Evolutionary conservation across 2,888 invertebrate species (phyloP).

Genomic region (Acleris emargana): DNA sequence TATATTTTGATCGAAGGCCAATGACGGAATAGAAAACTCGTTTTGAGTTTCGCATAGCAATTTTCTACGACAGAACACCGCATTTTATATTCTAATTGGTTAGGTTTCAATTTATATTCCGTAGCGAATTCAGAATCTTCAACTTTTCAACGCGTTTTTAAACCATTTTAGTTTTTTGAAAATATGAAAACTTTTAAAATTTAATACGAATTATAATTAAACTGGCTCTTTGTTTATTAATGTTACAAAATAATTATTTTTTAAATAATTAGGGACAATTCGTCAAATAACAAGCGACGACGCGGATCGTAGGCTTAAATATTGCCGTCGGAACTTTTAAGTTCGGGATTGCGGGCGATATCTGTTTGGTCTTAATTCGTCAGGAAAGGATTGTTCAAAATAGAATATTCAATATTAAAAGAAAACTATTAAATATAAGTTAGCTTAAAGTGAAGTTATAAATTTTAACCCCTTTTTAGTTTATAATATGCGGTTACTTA

Average conservation of each 20-base stretch:
- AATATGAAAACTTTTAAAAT: not conserved
- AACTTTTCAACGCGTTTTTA: not conserved
- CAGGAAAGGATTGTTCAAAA: not conserved
- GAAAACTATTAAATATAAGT: too few species aligned
- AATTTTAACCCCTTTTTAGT: too few species aligned
- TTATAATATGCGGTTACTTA: too few species aligned
- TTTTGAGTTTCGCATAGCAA: conserved; percentile 40
- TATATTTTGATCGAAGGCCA: conserved; percentile 81
- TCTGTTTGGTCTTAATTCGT: not conserved
- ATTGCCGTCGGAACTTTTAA: conserved; percentile 71
- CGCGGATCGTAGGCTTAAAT: conserved; percentile 78
- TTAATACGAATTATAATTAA: not conserved
- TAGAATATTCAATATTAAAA: too few species aligned
- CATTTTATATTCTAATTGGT: conserved; percentile 14
- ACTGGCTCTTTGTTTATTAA: not conserved
- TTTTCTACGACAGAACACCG: conserved; percentile 20
- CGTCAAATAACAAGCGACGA: conserved; percentile 42
- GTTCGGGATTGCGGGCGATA: conserved; percentile 6
- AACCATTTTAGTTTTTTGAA: not conserved
- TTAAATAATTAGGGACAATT: conserved; percentile 30
- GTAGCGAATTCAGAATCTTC: not conserved
- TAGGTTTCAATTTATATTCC: conserved; percentile 9
- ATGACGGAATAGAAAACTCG: conserved; percentile 60
- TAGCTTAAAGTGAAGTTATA: too few species aligned
- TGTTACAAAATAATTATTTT: conserved; percentile 20